Conservation (phyloP, 1,140 invertebrate genomes). For the Drosophila leontia region DNA sequence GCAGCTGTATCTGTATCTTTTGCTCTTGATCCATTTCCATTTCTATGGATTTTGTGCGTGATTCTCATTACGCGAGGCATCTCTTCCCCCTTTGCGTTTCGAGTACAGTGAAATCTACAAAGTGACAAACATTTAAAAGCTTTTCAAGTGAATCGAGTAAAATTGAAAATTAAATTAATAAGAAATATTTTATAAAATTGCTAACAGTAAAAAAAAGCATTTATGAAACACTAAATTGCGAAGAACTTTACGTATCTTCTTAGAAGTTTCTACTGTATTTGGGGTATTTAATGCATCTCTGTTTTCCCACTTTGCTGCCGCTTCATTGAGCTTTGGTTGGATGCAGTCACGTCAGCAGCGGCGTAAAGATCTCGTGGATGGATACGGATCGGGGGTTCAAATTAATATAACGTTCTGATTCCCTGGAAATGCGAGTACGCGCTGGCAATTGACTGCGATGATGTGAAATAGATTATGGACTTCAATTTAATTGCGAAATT, state of each 20-base stretch:
- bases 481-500: slow-evolving; percentile 52
- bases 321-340: slow-evolving; percentile 77
- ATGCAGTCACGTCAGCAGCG: slow-evolving; percentile 74
- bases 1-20: slow-evolving; percentile 52
- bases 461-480: slow-evolving; percentile 50
- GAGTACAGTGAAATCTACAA: slow-evolving; percentile 7
- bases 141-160: not conserved
- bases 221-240: fast-evolving
- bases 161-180: not conserved
- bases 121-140: not conserved
- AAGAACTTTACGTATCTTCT: too few relatives aligned
- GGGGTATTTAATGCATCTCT: slow-evolving; percentile 24
- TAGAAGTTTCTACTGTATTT: slow-evolving; percentile 11
- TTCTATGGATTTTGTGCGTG: slow-evolving; percentile 79
- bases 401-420: slow-evolving; percentile 80
- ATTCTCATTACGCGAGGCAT: slow-evolving; percentile 67
- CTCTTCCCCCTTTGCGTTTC: slow-evolving; percentile 13
- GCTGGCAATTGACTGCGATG: slow-evolving; percentile 42
- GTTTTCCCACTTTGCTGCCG: slow-evolving; percentile 19
- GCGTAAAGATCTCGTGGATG: slow-evolving; percentile 17
- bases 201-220: not conserved
- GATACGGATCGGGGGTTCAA: slow-evolving; percentile 54
- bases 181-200: not conserved
- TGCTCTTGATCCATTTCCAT: slow-evolving; percentile 82
- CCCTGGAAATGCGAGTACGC: slow-evolving; percentile 54